Percentiles rank a stretch among this genome's conserved stretches.
These are phyloP conservation scores for Marcusenius ussheri DNA, from an alignment of 2,113 vertebrate species.

Conservation along the genomic window DNA sequence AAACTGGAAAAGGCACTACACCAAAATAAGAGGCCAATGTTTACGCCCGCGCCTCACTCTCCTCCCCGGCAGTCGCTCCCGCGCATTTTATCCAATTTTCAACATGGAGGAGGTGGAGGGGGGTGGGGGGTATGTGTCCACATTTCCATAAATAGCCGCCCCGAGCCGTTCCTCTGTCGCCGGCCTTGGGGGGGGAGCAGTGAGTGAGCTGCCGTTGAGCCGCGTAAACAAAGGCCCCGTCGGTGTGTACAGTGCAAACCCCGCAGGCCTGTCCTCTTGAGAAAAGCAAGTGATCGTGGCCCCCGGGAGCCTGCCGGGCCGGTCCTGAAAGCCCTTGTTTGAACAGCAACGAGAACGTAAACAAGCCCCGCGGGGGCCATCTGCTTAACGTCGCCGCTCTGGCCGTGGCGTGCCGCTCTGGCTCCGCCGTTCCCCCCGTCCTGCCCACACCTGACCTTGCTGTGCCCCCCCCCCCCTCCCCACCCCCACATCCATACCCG, in stretches of 20 bases:
- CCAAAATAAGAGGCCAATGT: background rate
- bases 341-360: constrained; percentile 63
- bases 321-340: constrained; percentile 45
- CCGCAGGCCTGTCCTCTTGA: constrained; percentile 44
- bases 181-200: background rate
- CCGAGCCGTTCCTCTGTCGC: background rate
- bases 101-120: too few relatives aligned
- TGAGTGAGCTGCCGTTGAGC: constrained; percentile 26
- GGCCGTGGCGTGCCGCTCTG: constrained; percentile 34
- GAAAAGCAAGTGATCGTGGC: constrained; percentile 50
- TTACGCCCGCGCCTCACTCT: background rate
- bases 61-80: background rate
- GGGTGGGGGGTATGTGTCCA: background rate
- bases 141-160: background rate
- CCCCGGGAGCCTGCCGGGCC: constrained; percentile 22
- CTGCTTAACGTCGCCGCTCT: constrained; percentile 62
- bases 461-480: background rate
- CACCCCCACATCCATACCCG: background rate
- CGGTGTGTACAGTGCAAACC: constrained; percentile 55
- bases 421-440: background rate
- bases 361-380: constrained; percentile 58
- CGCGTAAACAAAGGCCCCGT: constrained; percentile 49
- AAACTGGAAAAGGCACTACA: background rate
- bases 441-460: background rate
- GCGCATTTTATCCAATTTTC: too few relatives aligned